Evolutionary conservation across 2,113 vertebrate genomes (phyloP).

Genomic region (Paralichthys olivaceus): DNA sequence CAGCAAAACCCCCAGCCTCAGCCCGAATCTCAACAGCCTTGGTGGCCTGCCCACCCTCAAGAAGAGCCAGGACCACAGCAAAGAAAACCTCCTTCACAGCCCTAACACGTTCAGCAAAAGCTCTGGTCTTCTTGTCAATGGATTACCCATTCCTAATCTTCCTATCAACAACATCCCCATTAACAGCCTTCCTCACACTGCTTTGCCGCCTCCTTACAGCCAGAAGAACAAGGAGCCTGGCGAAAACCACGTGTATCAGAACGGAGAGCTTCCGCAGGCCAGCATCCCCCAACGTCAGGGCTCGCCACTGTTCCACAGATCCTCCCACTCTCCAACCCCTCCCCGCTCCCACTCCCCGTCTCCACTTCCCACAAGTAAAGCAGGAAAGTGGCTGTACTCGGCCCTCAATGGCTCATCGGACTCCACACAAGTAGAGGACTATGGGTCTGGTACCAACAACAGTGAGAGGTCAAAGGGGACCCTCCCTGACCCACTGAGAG

Average conservation of each 20-base stretch:
- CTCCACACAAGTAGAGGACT: conserved; percentile 79
- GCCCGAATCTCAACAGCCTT: conserved; percentile 74
- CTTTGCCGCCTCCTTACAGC: conserved; percentile 51
- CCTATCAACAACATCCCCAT: conserved; percentile 77
- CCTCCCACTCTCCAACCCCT: conserved; percentile 79
- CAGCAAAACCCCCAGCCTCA: conserved; percentile 75
- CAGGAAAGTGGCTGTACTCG: conserved; percentile 85
- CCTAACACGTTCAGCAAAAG: conserved; percentile 86
- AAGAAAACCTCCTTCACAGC: conserved; percentile 63
- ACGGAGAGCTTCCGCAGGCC: conserved; percentile 73
- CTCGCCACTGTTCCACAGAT: conserved; percentile 82
- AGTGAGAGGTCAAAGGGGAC: conserved; percentile 79
- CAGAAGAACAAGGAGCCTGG: conserved; percentile 65
- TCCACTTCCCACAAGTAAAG: conserved; percentile 81
- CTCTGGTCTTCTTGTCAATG: conserved; percentile 66
- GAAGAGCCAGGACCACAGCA: conserved; percentile 68
- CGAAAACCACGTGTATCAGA: conserved; percentile 65
- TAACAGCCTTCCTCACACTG: conserved; percentile 63
- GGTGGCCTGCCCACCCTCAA: conserved; percentile 70
- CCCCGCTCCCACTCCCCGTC: conserved; percentile 78
- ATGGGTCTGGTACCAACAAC: conserved; percentile 67
- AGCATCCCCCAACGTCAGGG: conserved; percentile 76
- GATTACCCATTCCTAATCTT: conserved; percentile 71
- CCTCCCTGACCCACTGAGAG: conserved; percentile 82
- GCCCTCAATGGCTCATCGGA: conserved; percentile 81